phyloP scores from a whole-genome alignment of 2,888 invertebrate genomes.

The Mesorhabditis spiculigera region DNA sequence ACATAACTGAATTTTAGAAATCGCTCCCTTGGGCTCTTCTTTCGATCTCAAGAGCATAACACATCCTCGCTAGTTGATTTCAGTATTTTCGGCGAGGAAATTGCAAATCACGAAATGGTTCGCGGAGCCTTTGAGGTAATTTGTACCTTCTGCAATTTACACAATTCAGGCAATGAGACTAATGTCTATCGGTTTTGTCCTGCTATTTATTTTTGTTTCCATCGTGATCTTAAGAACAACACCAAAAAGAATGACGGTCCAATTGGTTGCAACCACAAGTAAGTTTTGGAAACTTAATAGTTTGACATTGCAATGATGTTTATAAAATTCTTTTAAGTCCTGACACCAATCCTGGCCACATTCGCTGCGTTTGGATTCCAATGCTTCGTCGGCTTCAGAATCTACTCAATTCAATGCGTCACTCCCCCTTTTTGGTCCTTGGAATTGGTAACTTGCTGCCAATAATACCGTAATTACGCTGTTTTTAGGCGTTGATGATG shows the following conservation, averaged over 20 bases:
- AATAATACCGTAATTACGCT: background rate
- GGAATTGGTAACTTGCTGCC: slow-evolving; percentile 37
- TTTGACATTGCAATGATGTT: background rate
- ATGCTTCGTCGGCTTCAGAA: slow-evolving; percentile 40
- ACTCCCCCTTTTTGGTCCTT: slow-evolving; percentile 50
- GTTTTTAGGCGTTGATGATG: slow-evolving; percentile 51
- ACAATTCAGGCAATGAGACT: slow-evolving; percentile 42
- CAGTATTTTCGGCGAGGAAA: slow-evolving; percentile 52
- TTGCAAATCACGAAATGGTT: slow-evolving; percentile 56
- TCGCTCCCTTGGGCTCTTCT: slow-evolving; percentile 33
- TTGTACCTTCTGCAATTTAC: background rate
- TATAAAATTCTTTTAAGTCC: slow-evolving; percentile 18
- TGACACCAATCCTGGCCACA: slow-evolving; percentile 50
- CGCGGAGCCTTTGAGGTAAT: slow-evolving; percentile 52
- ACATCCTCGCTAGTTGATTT: slow-evolving; percentile 32
- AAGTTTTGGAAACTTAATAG: background rate
- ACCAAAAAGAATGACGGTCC: background rate
- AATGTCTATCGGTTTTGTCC: slow-evolving; percentile 54
- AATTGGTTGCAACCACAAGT: slow-evolving; percentile 3
- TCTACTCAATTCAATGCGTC: slow-evolving; percentile 56
- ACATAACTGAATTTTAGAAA: slow-evolving; percentile 10
- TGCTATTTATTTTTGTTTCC: slow-evolving; percentile 48
- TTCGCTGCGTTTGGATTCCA: slow-evolving; percentile 49
- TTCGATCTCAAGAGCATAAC: slow-evolving; percentile 27
- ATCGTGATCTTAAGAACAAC: slow-evolving; percentile 32